Evolutionary conservation across 2,113 vertebrate genomes (phyloP).

Genomic region (Sialia sialis): DNA sequence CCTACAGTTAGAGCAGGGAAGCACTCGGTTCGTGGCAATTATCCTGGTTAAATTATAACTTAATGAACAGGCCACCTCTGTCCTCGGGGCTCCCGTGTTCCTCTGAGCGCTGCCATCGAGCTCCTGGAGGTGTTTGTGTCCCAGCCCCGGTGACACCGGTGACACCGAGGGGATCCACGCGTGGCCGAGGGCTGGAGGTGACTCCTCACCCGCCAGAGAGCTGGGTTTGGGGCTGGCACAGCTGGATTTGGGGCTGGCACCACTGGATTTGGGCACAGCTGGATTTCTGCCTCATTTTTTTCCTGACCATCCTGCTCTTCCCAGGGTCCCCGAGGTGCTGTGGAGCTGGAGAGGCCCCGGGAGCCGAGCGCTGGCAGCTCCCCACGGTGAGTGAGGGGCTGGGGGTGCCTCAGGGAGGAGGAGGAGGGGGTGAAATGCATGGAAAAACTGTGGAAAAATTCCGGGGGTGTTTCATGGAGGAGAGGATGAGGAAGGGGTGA

Average conservation of each 20-base stretch:
- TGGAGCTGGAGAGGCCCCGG: neutral
- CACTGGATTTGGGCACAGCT: neutral
- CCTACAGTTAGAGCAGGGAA: neutral
- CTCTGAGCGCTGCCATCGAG: accelerated
- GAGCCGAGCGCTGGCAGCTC: neutral
- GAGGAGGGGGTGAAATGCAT: accelerated
- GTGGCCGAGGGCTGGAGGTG: neutral
- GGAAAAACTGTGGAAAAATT: accelerated
- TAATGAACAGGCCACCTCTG: neutral
- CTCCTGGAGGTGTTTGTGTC: neutral
- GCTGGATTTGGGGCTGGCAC: neutral
- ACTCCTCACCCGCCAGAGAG: accelerated
- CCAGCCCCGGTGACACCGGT: accelerated
- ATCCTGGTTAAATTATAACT: conserved; percentile 38
- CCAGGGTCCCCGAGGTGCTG: neutral
- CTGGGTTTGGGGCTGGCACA: neutral
- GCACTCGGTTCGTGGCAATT: neutral
- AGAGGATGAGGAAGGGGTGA: too few species aligned
- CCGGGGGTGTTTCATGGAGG: accelerated
- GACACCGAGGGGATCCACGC: neutral
- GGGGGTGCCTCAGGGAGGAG: neutral
- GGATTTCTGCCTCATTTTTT: too few species aligned
- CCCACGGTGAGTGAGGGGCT: neutral
- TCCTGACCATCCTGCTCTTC: neutral
- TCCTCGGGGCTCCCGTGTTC: neutral